Conservation (phyloP, 2,113 vertebrate species). For the Holacanthus passer region DNA sequence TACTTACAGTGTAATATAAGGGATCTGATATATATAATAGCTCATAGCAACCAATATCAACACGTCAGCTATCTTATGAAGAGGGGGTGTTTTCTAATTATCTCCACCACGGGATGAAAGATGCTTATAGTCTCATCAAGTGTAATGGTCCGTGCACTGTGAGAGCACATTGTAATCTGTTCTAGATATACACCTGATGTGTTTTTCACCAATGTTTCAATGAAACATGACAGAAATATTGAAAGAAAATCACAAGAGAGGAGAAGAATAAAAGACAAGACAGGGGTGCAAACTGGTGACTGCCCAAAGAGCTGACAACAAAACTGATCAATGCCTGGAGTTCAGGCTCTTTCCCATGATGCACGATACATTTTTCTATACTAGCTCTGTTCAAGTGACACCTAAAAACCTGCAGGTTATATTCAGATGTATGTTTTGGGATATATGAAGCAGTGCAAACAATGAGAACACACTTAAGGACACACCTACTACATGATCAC, state of each 20-base stretch:
- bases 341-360: no score
- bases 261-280: not conserved
- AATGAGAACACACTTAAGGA: no score
- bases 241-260: not conserved
- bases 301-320: no score
- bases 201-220: not conserved
- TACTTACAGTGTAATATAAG: slow-evolving; percentile 14
- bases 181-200: slow-evolving; percentile 7
- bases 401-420: no score
- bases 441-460: no score
- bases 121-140: slow-evolving; percentile 36
- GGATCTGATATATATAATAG: not conserved
- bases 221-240: not conserved
- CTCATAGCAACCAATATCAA: slow-evolving; percentile 3
- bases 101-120: slow-evolving; percentile 12
- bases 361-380: no score
- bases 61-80: slow-evolving; percentile 10
- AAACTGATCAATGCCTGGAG: no score
- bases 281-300: no score
- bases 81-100: slow-evolving; percentile 42
- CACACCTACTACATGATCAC: no score
- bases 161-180: not conserved
- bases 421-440: no score
- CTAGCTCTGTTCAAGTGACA: no score
- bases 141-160: slow-evolving; percentile 22